These are phyloP conservation scores for Megamerina dolium DNA, from an alignment of 2,888 invertebrate genomes.

Conservation along the genomic window DNA sequence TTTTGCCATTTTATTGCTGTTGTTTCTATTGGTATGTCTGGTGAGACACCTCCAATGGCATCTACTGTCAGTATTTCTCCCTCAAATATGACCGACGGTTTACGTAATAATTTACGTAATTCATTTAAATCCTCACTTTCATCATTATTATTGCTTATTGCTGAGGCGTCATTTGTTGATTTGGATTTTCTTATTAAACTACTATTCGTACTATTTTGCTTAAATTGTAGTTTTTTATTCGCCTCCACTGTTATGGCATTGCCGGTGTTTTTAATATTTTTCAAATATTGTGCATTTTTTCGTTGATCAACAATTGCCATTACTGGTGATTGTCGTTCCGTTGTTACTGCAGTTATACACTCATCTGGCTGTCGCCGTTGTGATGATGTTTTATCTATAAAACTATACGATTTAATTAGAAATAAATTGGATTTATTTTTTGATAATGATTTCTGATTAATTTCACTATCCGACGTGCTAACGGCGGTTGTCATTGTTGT, in stretches of 20 bases:
- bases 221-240: too few relatives aligned
- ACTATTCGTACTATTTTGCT: constrained; percentile 8
- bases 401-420: constrained; percentile 25
- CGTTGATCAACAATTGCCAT: too few relatives aligned
- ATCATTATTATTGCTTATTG: constrained; percentile 10
- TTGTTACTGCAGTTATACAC: too few relatives aligned
- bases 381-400: constrained; percentile 19
- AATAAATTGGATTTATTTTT: constrained; percentile 24
- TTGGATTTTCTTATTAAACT: constrained; percentile 14
- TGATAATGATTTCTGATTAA: too few relatives aligned
- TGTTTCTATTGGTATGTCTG: not conserved
- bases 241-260: too few relatives aligned
- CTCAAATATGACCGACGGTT: constrained; percentile 14
- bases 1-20: not conserved
- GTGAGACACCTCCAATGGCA: not conserved
- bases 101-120: constrained; percentile 15
- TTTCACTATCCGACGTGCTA: constrained; percentile 17
- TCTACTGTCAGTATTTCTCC: not conserved
- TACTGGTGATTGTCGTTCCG: too few relatives aligned
- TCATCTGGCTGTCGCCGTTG: too few relatives aligned
- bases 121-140: constrained; percentile 12
- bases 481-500: constrained; percentile 10
- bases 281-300: too few relatives aligned
- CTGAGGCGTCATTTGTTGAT: not conserved
- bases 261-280: too few relatives aligned